Evolutionary conservation across 2,888 invertebrate species (phyloP).

Genomic region (Limnephilus auricula): DNA sequence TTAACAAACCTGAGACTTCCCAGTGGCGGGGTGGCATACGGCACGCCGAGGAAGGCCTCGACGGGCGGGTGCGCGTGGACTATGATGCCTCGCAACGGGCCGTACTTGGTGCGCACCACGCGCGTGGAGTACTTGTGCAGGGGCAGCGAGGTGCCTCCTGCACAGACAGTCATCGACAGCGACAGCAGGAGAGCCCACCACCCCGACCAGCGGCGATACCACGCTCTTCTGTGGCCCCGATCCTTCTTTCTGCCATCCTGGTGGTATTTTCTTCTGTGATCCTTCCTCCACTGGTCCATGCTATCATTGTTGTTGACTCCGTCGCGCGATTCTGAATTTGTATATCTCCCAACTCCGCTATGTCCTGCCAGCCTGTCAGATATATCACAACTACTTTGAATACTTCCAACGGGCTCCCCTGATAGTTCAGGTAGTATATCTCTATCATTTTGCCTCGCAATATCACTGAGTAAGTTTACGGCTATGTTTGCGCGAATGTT

Average conservation of each 20-base stretch:
- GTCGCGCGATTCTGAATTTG: neutral
- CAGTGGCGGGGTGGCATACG: conserved; percentile 94
- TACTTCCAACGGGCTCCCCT: conserved; percentile 5
- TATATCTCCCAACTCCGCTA: neutral
- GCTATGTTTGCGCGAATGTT: neutral
- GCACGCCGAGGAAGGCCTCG: conserved; percentile 95
- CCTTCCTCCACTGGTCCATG: neutral
- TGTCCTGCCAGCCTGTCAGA: neutral
- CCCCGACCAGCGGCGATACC: conserved; percentile 44
- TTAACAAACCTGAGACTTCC: conserved; percentile 87
- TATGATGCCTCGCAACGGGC: conserved; percentile 90
- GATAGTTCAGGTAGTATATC: neutral
- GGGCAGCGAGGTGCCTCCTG: conserved; percentile 72
- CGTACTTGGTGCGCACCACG: conserved; percentile 93
- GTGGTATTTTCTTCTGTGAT: neutral
- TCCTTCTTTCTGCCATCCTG: conserved; percentile 30
- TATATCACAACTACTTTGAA: neutral
- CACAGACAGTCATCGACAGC: conserved; percentile 77
- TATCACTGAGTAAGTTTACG: neutral
- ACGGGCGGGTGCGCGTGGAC: conserved; percentile 89
- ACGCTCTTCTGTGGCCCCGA: conserved; percentile 3
- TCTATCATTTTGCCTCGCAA: neutral
- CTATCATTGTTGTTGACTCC: neutral
- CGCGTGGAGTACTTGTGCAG: conserved; percentile 89
- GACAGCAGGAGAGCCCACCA: conserved; percentile 78